Evolutionary conservation across 2,113 vertebrate species (phyloP).

Genomic region (Galeopterus variegatus): DNA sequence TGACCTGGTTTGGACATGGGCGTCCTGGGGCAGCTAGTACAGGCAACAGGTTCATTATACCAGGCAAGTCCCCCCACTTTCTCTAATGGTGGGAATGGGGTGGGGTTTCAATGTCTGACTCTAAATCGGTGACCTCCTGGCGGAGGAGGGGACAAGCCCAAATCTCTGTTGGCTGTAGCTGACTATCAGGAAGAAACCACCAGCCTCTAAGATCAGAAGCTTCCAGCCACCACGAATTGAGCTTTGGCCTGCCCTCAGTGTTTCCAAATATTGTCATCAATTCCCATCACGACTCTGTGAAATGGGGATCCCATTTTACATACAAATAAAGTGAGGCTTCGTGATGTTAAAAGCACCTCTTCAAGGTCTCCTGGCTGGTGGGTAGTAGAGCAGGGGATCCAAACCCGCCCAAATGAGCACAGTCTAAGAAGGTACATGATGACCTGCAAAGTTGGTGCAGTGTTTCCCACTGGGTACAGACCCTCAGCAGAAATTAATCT

Average conservation of each 20-base stretch:
- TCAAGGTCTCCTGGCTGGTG: not conserved
- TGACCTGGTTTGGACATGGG: not conserved
- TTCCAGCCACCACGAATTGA: rapidly evolving
- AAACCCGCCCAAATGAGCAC: not conserved
- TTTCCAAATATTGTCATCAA: not conserved
- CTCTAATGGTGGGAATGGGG: not conserved
- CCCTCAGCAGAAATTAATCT: not conserved
- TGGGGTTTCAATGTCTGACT: not conserved
- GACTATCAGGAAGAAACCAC: not conserved
- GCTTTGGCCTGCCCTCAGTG: not conserved
- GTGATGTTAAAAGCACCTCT: not conserved
- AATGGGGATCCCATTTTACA: not conserved
- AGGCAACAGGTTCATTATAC: not conserved
- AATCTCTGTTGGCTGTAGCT: not conserved
- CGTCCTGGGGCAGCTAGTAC: not conserved
- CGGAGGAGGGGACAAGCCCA: not conserved
- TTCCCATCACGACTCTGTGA: not conserved
- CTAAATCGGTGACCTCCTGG: not conserved
- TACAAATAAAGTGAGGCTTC: not conserved
- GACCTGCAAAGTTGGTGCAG: not conserved
- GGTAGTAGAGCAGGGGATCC: not conserved
- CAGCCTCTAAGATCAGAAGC: not conserved
- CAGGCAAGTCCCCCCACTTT: not conserved
- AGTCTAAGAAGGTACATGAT: not conserved
- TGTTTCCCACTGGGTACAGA: not conserved